Evolutionary conservation across 2,888 invertebrate genomes (phyloP).

Genomic region (Rhagophthalmus giganteus): DNA sequence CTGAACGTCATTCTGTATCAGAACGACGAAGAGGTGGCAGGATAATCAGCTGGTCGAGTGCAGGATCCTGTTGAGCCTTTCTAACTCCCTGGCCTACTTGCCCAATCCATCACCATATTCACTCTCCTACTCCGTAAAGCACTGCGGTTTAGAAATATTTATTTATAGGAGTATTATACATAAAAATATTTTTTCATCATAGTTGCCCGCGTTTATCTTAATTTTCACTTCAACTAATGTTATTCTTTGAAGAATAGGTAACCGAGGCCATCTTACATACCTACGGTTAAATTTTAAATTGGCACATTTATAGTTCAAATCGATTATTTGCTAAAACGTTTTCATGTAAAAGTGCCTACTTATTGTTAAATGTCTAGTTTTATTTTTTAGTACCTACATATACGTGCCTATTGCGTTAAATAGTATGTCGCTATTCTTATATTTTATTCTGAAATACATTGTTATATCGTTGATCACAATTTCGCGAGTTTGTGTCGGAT

Average conservation of each 20-base stretch:
- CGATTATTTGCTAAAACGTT: no score
- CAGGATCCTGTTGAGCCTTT: constrained; percentile 59
- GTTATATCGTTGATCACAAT: constrained; percentile 31
- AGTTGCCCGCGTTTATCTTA: background rate
- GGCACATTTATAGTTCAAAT: background rate
- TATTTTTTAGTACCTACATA: no score
- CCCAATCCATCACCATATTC: constrained; percentile 57
- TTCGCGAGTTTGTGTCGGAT: constrained; percentile 30
- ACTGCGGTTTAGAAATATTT: constrained; percentile 13
- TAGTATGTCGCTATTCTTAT: constrained; percentile 5
- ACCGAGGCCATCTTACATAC: no score
- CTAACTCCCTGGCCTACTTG: constrained; percentile 58
- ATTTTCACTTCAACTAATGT: no score
- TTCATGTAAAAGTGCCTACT: no score
- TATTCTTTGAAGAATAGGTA: no score
- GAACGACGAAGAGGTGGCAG: constrained; percentile 49
- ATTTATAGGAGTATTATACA: constrained; percentile 9
- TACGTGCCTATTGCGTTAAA: no score
- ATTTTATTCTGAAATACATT: constrained; percentile 21
- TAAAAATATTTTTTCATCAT: constrained; percentile 15
- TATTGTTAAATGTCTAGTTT: no score
- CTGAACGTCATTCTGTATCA: constrained; percentile 43
- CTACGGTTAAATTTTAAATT: no score
- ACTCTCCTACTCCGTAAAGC: constrained; percentile 24
- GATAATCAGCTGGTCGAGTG: constrained; percentile 57